These are phyloP conservation scores for Alaudala cheleensis DNA, from an alignment of 2,113 vertebrate species.

Conservation along the genomic window DNA sequence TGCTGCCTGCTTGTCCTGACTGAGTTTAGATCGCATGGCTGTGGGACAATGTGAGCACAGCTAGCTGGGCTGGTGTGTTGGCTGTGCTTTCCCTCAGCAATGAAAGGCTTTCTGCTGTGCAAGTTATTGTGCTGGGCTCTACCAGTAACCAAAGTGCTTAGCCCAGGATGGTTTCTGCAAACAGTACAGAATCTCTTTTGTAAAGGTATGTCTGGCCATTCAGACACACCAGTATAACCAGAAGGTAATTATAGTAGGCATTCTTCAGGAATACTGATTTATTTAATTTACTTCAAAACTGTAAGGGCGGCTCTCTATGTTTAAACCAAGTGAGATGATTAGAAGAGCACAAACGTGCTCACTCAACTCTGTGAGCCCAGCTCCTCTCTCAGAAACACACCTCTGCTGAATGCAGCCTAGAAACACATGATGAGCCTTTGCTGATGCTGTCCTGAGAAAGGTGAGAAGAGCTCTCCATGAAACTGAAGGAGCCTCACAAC, in stretches of 20 bases:
- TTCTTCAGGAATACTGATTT: background rate
- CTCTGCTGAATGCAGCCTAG: background rate
- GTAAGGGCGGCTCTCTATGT: background rate
- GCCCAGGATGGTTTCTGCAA: background rate
- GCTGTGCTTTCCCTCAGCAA: background rate
- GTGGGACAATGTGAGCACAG: background rate
- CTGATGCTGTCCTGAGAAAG: background rate
- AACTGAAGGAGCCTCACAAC: background rate
- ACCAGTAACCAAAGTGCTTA: background rate
- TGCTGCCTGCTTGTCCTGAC: background rate
- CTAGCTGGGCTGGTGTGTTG: background rate
- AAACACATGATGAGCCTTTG: background rate
- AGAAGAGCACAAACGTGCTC: background rate
- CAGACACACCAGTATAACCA: background rate
- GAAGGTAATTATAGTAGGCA: background rate
- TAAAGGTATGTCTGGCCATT: background rate
- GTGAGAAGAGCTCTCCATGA: background rate
- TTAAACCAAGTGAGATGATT: background rate
- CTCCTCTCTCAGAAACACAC: background rate
- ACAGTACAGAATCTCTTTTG: background rate
- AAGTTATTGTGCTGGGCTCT: background rate
- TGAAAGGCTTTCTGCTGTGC: background rate
- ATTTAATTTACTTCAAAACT: background rate
- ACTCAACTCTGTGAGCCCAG: background rate
- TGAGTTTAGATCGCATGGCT: background rate